A percentile compares a stretch with the other conserved stretches of the same genome.
Evolutionary conservation across 37 sponge, comb jelly and placozoan species (phyloP).

Genomic region (Tethya wilhelma): DNA sequence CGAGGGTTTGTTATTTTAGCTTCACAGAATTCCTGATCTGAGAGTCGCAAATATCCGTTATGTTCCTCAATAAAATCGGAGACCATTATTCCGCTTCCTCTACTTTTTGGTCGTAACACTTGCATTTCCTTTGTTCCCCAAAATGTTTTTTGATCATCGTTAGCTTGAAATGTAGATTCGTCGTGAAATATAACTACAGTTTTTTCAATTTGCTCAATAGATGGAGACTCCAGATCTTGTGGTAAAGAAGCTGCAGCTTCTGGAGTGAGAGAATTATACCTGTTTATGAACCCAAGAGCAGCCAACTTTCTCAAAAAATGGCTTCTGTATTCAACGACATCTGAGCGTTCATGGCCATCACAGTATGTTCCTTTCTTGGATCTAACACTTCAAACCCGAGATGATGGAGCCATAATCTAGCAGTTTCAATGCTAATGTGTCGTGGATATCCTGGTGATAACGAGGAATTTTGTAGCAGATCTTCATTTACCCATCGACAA

Average conservation of each 20-base stretch:
- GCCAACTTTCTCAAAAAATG: conserved; percentile 45
- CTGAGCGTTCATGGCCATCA: conserved; percentile 54
- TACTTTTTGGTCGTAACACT: neutral
- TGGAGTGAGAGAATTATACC: conserved; percentile 29
- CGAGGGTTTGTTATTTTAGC: neutral
- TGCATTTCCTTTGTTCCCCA: conserved; percentile 6
- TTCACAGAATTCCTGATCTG: neutral
- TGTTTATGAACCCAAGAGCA: conserved; percentile 26
- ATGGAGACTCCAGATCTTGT: conserved; percentile 22
- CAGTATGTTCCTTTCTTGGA: conserved; percentile 32
- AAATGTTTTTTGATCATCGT: conserved; percentile 32
- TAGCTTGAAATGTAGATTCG: conserved; percentile 43
- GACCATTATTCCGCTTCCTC: neutral
- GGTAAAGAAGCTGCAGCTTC: conserved; percentile 23
- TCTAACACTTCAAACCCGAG: conserved; percentile 40
- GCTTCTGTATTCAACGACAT: conserved; percentile 30
- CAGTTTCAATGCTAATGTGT: conserved; percentile 21
- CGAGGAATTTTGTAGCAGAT: conserved; percentile 15
- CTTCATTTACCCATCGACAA: conserved; percentile 22
- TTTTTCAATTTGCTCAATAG: conserved; percentile 3
- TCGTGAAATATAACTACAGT: conserved; percentile 34
- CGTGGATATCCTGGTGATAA: conserved; percentile 30
- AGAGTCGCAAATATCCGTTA: neutral
- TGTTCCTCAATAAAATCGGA: conserved; percentile 17
- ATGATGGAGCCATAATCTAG: conserved; percentile 40